These are phyloP conservation scores for Synergus gifuensis DNA, from an alignment of 2,888 invertebrate species.

Conservation along the genomic window DNA sequence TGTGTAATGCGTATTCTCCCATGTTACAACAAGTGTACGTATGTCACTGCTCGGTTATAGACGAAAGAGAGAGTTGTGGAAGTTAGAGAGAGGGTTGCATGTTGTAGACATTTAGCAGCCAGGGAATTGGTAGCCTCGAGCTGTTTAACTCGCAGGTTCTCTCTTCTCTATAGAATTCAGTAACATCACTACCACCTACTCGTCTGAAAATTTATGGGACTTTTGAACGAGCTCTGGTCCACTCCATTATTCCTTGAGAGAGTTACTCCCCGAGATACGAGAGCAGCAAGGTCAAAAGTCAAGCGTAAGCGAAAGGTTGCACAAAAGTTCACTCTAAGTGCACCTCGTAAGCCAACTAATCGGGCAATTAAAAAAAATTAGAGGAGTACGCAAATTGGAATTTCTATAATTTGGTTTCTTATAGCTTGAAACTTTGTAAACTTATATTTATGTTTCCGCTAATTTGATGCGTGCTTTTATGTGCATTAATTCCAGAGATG, in stretches of 20 bases:
- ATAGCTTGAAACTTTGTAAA: too few species aligned
- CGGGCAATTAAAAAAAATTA: not conserved
- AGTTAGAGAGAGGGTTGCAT: conserved; percentile 3
- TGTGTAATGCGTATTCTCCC: not conserved
- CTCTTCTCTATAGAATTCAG: conserved; percentile 56
- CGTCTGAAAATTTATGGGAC: conserved; percentile 67
- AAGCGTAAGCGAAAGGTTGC: not conserved
- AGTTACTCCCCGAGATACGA: conserved; percentile 65
- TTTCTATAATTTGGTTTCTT: too few species aligned
- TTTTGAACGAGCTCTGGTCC: conserved; percentile 68
- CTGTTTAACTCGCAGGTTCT: conserved; percentile 64
- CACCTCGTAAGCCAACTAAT: not conserved
- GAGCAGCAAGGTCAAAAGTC: conserved; percentile 38
- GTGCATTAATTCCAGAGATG: too few species aligned
- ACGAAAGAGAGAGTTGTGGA: not conserved
- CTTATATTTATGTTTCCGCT: too few species aligned
- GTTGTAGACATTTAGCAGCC: conserved; percentile 67
- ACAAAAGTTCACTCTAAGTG: not conserved
- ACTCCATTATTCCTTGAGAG: conserved; percentile 70
- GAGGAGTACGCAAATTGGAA: not conserved
- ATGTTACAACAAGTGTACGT: conserved; percentile 5
- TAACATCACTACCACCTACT: conserved; percentile 13
- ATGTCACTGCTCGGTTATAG: not conserved
- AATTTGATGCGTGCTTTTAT: too few species aligned
- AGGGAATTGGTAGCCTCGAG: conserved; percentile 68